Percentiles rank a stretch among this genome's conserved stretches.
These are phyloP conservation scores for Chaunax sp. DNA, from an alignment of 2,797 vertebrate genomes.

Conservation along the genomic window DNA sequence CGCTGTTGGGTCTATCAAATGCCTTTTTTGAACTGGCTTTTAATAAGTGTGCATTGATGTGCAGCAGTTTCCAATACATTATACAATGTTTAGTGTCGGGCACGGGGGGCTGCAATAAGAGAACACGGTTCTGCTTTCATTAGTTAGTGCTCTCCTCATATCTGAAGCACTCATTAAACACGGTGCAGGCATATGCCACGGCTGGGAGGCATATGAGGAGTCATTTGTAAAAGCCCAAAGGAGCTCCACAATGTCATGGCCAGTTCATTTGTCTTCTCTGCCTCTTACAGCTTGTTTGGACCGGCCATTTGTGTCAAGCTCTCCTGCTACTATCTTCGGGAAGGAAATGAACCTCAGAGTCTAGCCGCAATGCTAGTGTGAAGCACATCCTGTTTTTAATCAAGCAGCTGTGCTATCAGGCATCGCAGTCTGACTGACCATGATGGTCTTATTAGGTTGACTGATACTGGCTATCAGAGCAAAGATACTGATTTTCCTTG, in stretches of 20 bases:
- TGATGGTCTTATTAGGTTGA: conserved; percentile 74
- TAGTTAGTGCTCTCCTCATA: conserved; percentile 78
- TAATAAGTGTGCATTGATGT: conserved; percentile 74
- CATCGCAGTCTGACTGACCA: conserved; percentile 61
- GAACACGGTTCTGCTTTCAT: conserved; percentile 78
- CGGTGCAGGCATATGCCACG: conserved; percentile 77
- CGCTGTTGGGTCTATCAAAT: conserved; percentile 72
- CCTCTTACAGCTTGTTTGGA: conserved; percentile 72
- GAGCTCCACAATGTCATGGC: conserved; percentile 66
- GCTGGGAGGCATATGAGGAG: conserved; percentile 76
- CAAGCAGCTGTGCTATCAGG: conserved; percentile 67
- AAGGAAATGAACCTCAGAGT: conserved; percentile 71
- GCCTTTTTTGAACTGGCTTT: conserved; percentile 72
- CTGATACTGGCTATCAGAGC: conserved; percentile 45
- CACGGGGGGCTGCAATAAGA: conserved; percentile 74
- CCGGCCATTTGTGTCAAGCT: conserved; percentile 63
- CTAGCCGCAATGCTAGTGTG: conserved; percentile 30
- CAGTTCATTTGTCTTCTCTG: conserved; percentile 76
- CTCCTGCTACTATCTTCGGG: conserved; percentile 52
- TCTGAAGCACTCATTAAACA: conserved; percentile 83
- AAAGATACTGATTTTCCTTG: conserved; percentile 29
- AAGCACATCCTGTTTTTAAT: conserved; percentile 73
- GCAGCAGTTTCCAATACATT: conserved; percentile 75
- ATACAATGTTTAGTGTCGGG: conserved; percentile 79
- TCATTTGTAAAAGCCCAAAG: conserved; percentile 81